Conservation (phyloP, 2,888 invertebrate species). For the Nephrotoma flavescens region DNA sequence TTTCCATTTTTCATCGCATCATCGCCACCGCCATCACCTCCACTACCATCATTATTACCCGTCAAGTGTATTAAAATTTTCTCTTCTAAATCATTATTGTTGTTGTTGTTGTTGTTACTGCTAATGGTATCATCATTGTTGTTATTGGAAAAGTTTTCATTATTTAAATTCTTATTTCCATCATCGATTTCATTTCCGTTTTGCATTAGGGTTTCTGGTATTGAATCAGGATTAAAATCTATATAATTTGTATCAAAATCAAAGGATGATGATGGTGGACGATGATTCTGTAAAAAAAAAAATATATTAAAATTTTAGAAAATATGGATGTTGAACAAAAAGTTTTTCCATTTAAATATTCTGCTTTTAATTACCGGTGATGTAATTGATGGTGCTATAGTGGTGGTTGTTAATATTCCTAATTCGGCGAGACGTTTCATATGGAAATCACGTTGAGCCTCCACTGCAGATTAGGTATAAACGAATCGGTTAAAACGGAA, state of each 20-base stretch:
- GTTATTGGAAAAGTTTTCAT: background rate
- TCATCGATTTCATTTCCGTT: conserved; percentile 27
- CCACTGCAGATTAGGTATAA: conserved; percentile 42
- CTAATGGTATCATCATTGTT: background rate
- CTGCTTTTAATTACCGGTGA: conserved; percentile 20
- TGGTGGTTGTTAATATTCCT: conserved; percentile 34
- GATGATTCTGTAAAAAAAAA: background rate
- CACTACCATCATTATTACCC: conserved; percentile 16
- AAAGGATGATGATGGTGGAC: conserved; percentile 13
- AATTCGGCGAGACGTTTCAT: conserved; percentile 39
- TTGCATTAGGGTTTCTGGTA: conserved; percentile 24
- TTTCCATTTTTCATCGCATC: conserved; percentile 23
- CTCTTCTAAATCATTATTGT: conserved; percentile 24
- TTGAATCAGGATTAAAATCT: conserved; percentile 29
- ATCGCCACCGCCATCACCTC: background rate
- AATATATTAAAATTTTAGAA: background rate
- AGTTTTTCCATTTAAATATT: background rate
- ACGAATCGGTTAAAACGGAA: background rate
- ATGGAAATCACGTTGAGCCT: conserved; percentile 80
- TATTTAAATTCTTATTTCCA: conserved; percentile 7
- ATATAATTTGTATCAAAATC: conserved; percentile 31
- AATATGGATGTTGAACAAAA: background rate
- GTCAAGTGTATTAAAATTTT: conserved; percentile 28
- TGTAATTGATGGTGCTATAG: conserved; percentile 33
- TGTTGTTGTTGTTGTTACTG: background rate